These are phyloP conservation scores for Bibio marci DNA, from an alignment of 2,888 invertebrate genomes.

Conservation along the genomic window DNA sequence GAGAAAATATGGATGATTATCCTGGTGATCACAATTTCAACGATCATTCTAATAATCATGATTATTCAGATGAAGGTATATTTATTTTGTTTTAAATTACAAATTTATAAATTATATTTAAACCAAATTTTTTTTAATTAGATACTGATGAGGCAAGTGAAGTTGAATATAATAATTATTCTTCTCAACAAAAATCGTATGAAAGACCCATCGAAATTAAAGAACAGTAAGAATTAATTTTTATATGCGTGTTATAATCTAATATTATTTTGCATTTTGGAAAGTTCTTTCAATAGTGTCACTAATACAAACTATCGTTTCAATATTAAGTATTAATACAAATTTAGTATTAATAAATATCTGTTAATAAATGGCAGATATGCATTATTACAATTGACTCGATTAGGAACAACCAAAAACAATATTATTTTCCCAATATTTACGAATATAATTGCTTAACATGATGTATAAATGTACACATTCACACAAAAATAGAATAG, in stretches of 20 bases:
- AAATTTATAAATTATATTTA: background rate
- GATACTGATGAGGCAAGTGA: conserved; percentile 96
- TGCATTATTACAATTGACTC: too few relatives aligned
- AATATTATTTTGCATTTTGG: background rate
- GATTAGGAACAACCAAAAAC: too few relatives aligned
- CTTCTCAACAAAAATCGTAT: conserved; percentile 13
- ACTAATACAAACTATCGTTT: background rate
- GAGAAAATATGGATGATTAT: conserved; percentile 14
- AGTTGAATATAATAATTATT: conserved; percentile 61
- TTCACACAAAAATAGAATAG: too few relatives aligned
- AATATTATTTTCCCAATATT: too few relatives aligned
- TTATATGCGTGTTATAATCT: background rate
- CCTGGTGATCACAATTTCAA: conserved; percentile 17
- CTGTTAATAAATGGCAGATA: too few relatives aligned
- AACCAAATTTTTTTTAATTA: conserved; percentile 18
- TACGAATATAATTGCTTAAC: too few relatives aligned
- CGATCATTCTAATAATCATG: too few relatives aligned
- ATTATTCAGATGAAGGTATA: too few relatives aligned
- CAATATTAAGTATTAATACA: background rate
- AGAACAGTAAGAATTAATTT: conserved; percentile 23
- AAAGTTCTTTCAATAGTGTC: background rate
- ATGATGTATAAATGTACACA: too few relatives aligned
- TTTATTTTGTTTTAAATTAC: too few relatives aligned
- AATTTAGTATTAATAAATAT: too few relatives aligned
- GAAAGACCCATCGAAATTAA: conserved; percentile 24